Percentiles rank a stretch among this genome's conserved stretches.
phyloP scores from a whole-genome alignment of 2,888 invertebrate species.

The Ennomos fuscantarius region DNA sequence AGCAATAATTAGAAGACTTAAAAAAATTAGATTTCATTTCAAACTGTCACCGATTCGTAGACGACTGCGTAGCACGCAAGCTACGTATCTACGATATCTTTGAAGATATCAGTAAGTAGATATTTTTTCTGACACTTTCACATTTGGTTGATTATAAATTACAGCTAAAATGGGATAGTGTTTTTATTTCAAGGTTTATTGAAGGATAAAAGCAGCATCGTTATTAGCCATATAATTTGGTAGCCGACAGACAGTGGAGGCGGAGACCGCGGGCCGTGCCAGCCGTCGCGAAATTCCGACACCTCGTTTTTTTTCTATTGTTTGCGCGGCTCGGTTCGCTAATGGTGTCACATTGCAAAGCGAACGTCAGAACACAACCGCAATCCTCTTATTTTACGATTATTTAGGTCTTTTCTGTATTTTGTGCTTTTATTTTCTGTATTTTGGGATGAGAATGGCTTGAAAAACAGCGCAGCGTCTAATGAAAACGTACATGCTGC shows the following conservation, averaged over 20 bases:
- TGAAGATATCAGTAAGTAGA: constrained; percentile 8
- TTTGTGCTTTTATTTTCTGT: neutral
- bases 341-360: constrained; percentile 82
- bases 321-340: constrained; percentile 62
- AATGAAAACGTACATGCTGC: too few species aligned
- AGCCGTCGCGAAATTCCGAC: constrained; percentile 69
- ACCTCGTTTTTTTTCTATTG: constrained; percentile 69
- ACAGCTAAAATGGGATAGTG: neutral
- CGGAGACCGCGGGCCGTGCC: constrained; percentile 38
- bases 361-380: constrained; percentile 61
- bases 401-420: constrained; percentile 60
- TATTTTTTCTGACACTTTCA: too few species aligned
- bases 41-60: constrained; percentile 11
- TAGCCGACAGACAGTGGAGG: constrained; percentile 33
- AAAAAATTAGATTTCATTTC: neutral
- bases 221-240: constrained; percentile 28
- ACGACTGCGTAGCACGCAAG: constrained; percentile 9
- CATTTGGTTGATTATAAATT: too few species aligned
- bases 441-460: too few species aligned
- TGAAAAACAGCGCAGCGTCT: too few species aligned
- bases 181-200: constrained; percentile 12
- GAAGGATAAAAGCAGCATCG: constrained; percentile 11
- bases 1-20: neutral
- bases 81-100: constrained; percentile 10
- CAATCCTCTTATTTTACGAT: constrained; percentile 41